phyloP scores from a whole-genome alignment of 2,888 invertebrate species.

The Parnassius apollo region DNA sequence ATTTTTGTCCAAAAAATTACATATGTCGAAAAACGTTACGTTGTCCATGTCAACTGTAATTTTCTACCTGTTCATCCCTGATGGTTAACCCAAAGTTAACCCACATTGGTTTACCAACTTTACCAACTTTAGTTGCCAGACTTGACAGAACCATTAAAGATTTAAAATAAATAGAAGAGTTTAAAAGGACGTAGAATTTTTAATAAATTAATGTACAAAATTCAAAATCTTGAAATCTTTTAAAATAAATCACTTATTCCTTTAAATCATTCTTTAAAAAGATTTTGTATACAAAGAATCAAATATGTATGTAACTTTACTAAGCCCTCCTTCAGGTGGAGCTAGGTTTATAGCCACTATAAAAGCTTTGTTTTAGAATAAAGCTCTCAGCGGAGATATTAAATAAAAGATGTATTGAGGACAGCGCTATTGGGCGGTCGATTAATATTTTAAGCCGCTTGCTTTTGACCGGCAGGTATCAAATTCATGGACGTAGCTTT shows the following conservation, averaged over 20 bases:
- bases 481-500: constrained; percentile 9
- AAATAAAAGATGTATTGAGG: constrained; percentile 20
- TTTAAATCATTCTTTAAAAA: neutral
- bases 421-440: constrained; percentile 2
- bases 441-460: constrained; percentile 17
- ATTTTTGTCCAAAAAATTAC: too few relatives aligned
- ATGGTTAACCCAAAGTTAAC: too few relatives aligned
- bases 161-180: too few relatives aligned
- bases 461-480: constrained; percentile 14
- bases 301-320: constrained; percentile 6
- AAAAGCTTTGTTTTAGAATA: constrained; percentile 2
- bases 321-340: neutral
- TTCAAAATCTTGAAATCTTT: neutral
- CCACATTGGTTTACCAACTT: too few relatives aligned
- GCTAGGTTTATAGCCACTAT: neutral
- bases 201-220: neutral
- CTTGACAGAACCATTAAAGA: too few relatives aligned
- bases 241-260: neutral
- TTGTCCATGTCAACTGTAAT: too few relatives aligned
- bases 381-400: constrained; percentile 10
- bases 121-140: too few relatives aligned
- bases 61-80: too few relatives aligned
- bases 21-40: too few relatives aligned
- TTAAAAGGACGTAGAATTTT: too few relatives aligned
- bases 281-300: neutral